Conservation (phyloP, 2,797 vertebrate genomes). For the Chelidonichthys spinosus region DNA sequence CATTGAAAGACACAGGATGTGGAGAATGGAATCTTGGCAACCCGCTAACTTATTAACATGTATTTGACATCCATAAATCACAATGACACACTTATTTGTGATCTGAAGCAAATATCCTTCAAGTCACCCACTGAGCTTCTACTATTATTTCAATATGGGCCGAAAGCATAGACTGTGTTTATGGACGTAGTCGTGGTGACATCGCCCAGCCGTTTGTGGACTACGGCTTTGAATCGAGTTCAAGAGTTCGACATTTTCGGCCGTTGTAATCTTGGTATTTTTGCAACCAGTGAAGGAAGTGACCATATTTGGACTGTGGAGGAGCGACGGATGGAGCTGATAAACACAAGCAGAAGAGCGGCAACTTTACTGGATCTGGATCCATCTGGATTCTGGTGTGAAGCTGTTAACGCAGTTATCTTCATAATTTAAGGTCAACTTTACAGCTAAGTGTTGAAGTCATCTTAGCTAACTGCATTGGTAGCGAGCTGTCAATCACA, state of each 20-base stretch:
- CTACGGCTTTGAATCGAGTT: background rate
- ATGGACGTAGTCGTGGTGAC: background rate
- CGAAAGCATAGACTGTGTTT: background rate
- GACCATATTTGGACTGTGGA: no score
- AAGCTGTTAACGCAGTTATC: no score
- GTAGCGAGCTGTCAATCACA: no score
- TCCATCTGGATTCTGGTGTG: no score
- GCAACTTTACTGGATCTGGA: no score
- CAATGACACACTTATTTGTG: conserved; percentile 75
- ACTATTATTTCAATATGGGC: background rate
- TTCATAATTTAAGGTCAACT: no score
- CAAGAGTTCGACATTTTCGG: background rate
- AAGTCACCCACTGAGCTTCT: conserved; percentile 13
- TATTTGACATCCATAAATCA: conserved; percentile 87
- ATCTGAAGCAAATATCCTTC: conserved; percentile 40
- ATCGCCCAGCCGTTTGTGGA: background rate
- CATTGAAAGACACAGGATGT: conserved; percentile 86
- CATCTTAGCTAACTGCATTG: no score
- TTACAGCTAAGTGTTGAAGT: no score
- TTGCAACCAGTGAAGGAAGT: no score
- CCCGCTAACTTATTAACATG: conserved; percentile 84
- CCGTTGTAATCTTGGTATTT: background rate
- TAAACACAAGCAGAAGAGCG: no score
- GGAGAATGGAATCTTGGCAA: conserved; percentile 87
- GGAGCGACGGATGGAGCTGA: no score